phyloP scores from a whole-genome alignment of 1,140 invertebrate species.

The Lethrus apterus region DNA sequence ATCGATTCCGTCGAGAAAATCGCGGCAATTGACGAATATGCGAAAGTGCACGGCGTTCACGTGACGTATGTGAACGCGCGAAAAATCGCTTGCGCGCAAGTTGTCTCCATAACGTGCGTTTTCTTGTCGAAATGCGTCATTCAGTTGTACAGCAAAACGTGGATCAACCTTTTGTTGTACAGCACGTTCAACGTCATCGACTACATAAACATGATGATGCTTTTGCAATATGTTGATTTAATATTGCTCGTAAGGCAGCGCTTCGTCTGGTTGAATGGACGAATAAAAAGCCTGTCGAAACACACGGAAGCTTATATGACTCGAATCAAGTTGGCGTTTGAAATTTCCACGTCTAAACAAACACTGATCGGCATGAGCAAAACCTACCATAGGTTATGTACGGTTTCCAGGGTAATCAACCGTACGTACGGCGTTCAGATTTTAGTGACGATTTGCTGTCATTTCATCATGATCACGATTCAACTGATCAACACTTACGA shows the following conservation, averaged over 20 bases:
- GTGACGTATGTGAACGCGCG: constrained; percentile 15
- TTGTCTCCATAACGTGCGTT: constrained; percentile 11
- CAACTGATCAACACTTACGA: constrained; percentile 21
- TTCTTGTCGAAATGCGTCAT: constrained; percentile 11
- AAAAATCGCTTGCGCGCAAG: constrained; percentile 14
- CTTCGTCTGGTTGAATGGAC: constrained; percentile 18
- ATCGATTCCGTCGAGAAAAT: constrained; percentile 12
- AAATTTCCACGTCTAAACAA: no score
- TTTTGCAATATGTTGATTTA: constrained; percentile 22
- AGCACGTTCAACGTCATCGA: constrained; percentile 19
- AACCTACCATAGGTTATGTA: constrained; percentile 13
- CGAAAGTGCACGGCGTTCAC: constrained; percentile 6
- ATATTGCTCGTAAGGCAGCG: constrained; percentile 18
- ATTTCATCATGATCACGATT: constrained; percentile 21
- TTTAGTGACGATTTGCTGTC: constrained; percentile 11
- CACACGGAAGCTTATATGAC: background rate
- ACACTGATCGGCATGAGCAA: constrained; percentile 9
- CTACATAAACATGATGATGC: constrained; percentile 17
- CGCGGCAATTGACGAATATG: constrained; percentile 8
- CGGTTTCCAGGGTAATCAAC: constrained; percentile 14
- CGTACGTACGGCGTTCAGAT: constrained; percentile 15
- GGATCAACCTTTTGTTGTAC: constrained; percentile 8
- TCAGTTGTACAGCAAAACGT: constrained; percentile 3
- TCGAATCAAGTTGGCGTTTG: background rate
- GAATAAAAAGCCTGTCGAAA: background rate